phyloP scores from a whole-genome alignment of 92 coral and sea anemone species.

The Diadumene lineata region DNA sequence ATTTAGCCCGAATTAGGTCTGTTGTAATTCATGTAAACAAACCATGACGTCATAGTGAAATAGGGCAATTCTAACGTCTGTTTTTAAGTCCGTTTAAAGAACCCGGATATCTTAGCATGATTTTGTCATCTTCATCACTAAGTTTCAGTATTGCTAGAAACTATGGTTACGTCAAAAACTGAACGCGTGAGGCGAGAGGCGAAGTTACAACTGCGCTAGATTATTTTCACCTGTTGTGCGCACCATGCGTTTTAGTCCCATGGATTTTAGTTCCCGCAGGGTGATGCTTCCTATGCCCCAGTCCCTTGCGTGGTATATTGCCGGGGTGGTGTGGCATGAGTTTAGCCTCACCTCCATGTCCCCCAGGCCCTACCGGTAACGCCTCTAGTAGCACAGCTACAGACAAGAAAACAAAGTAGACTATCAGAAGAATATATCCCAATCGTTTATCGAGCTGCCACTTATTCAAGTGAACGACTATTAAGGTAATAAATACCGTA shows the following conservation, averaged over 20 bases:
- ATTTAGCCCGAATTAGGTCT: no score
- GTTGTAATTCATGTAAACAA: no score
- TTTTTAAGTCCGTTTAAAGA: no score
- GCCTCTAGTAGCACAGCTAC: slow-evolving; percentile 92
- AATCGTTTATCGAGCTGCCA: slow-evolving; percentile 87
- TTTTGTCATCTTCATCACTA: no score
- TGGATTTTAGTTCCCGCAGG: no score
- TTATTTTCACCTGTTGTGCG: neutral
- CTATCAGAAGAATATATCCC: slow-evolving; percentile 68
- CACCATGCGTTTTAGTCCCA: neutral
- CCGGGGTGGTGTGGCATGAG: slow-evolving; percentile 87
- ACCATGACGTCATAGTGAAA: no score
- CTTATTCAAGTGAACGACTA: slow-evolving; percentile 67
- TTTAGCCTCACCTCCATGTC: slow-evolving; percentile 67
- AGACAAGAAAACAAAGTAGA: slow-evolving; percentile 72
- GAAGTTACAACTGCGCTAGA: no score
- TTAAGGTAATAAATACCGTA: slow-evolving; percentile 73
- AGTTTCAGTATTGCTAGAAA: no score
- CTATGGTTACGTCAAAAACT: no score
- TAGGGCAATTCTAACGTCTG: no score
- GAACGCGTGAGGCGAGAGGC: no score
- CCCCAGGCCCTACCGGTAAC: slow-evolving; percentile 75
- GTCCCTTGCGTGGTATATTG: slow-evolving; percentile 81
- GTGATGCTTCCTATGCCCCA: slow-evolving; percentile 66
- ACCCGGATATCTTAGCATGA: no score